Evolutionary conservation across 1,140 invertebrate genomes (phyloP).

Genomic region (Proales similis): DNA sequence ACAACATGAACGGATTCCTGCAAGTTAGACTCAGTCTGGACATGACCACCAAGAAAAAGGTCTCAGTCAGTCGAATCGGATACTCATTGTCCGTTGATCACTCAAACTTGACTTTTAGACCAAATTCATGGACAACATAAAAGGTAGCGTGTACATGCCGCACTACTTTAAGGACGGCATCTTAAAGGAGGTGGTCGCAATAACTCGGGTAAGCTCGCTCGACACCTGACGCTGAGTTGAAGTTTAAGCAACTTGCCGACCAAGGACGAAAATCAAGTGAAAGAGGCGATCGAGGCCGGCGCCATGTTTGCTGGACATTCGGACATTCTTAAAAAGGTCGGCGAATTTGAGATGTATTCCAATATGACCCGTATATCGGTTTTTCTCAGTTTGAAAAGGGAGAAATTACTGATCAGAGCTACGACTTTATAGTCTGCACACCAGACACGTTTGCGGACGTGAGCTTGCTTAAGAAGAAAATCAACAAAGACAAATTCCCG

Average conservation of each 20-base stretch:
- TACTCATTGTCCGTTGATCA: not conserved
- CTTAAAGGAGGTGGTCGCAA: slow-evolving; percentile 21
- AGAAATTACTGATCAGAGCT: slow-evolving; percentile 28
- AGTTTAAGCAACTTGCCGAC: not conserved
- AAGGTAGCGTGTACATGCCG: slow-evolving; percentile 8
- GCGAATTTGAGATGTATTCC: not conserved
- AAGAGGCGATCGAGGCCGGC: slow-evolving; percentile 16
- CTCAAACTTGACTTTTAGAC: not conserved
- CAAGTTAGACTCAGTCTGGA: slow-evolving; percentile 7
- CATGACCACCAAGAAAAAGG: slow-evolving; percentile 34
- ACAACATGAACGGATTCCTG: slow-evolving; percentile 4
- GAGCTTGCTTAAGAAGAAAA: slow-evolving; percentile 21
- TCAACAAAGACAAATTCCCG: slow-evolving; percentile 34
- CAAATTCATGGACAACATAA: slow-evolving; percentile 27
- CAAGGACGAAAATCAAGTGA: slow-evolving; percentile 8
- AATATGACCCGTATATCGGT: not conserved
- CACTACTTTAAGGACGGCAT: slow-evolving; percentile 34
- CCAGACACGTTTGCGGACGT: slow-evolving; percentile 30
- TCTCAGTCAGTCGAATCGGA: not conserved
- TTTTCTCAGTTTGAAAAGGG: slow-evolving; percentile 25
- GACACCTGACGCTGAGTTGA: not conserved
- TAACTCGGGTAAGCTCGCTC: slow-evolving; percentile 25
- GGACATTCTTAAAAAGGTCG: slow-evolving; percentile 31
- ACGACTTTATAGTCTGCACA: slow-evolving; percentile 32
- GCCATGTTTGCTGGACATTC: slow-evolving; percentile 10